Conservation (phyloP, 1,140 invertebrate species). For the Radopholus similis region DNA sequence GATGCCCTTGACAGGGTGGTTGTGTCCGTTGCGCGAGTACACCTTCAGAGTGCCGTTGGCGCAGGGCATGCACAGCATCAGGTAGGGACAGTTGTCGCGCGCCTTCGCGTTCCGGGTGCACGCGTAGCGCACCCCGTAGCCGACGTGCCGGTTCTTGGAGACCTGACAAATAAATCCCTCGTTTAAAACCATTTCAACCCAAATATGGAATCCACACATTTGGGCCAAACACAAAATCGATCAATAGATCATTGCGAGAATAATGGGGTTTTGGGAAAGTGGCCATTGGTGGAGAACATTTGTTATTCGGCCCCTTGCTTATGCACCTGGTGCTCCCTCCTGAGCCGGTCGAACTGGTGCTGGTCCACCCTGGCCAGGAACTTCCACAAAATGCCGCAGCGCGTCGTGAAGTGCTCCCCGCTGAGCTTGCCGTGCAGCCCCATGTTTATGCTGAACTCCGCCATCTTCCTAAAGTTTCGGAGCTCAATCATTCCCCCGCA, state of each 20-base stretch:
- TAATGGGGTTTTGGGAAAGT: too few relatives aligned
- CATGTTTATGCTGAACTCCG: neutral
- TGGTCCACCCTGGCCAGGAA: neutral
- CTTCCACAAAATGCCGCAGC: slow-evolving; percentile 1
- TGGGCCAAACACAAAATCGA: too few relatives aligned
- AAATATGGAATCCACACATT: too few relatives aligned
- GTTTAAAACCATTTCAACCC: neutral
- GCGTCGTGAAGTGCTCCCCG: neutral
- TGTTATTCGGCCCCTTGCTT: too few relatives aligned
- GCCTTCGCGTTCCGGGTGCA: slow-evolving; percentile 9
- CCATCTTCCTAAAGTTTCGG: neutral
- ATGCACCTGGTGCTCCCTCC: slow-evolving; percentile 1
- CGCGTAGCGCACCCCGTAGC: neutral
- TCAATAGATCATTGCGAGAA: too few relatives aligned
- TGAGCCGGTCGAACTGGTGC: neutral
- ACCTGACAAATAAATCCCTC: neutral
- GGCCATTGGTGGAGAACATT: too few relatives aligned
- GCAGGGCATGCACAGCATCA: neutral
- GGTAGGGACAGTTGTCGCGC: slow-evolving; percentile 10
- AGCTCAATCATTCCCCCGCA: neutral
- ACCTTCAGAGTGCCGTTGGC: neutral
- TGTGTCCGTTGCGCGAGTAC: neutral
- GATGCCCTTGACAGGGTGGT: neutral
- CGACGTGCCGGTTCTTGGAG: slow-evolving; percentile 5
- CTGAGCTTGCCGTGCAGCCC: neutral